Percentiles rank a stretch among this genome's conserved stretches.
Conservation (phyloP, 2,113 vertebrate genomes). For the Rhinoderma darwinii region DNA sequence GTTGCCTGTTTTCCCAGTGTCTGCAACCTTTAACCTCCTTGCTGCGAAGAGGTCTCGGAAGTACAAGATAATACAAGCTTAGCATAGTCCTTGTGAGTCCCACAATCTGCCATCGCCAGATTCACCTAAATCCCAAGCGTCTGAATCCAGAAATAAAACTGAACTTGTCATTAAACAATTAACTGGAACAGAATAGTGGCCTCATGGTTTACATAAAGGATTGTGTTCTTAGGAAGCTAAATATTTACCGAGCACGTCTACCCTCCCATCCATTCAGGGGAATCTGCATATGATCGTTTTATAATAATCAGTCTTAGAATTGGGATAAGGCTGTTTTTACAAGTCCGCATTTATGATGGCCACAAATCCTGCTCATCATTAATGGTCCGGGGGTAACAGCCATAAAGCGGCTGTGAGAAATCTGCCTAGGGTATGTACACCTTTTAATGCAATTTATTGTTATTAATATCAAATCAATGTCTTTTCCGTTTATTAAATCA, state of each 20-base stretch:
- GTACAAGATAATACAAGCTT: conserved; percentile 35
- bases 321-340: not conserved
- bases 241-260: not conserved
- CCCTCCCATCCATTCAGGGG: not conserved
- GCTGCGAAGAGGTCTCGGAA: not conserved
- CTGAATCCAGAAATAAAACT: not conserved
- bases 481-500: too few species aligned
- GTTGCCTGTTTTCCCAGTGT: conserved; percentile 7
- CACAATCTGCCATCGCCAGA: conserved; percentile 47
- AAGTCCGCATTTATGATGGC: too few species aligned
- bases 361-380: too few species aligned
- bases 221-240: not conserved
- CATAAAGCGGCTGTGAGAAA: too few species aligned
- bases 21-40: conserved; percentile 21
- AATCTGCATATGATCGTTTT: not conserved
- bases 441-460: too few species aligned
- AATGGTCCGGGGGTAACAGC: too few species aligned
- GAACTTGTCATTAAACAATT: conserved; percentile 17
- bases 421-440: too few species aligned
- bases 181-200: not conserved
- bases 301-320: not conserved
- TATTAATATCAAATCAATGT: too few species aligned
- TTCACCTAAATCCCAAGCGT: not conserved
- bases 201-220: not conserved
- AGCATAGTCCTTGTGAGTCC: conserved; percentile 15